Evolutionary conservation across 2,888 invertebrate genomes (phyloP).

Genomic region (Drosophila nr. medialis): DNA sequence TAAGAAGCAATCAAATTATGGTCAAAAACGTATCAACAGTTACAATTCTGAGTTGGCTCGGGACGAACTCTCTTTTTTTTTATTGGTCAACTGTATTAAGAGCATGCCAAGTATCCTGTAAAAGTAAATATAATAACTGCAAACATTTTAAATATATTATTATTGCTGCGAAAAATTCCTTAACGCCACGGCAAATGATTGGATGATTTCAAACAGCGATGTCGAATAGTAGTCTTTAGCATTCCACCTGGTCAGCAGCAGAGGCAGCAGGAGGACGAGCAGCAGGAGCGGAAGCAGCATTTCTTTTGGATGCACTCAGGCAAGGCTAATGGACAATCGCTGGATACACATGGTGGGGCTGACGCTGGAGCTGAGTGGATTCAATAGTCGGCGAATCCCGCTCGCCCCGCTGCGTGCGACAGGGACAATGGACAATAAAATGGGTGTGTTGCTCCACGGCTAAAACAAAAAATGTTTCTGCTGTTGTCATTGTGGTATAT

Average conservation of each 20-base stretch:
- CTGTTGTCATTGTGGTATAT: constrained; percentile 39
- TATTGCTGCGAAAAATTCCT: background rate
- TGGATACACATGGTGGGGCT: constrained; percentile 5
- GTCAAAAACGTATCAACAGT: background rate
- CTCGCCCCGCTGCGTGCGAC: constrained; percentile 17
- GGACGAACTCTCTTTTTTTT: background rate
- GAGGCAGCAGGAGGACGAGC: background rate
- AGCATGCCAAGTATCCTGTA: background rate
- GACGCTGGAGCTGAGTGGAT: constrained; percentile 17
- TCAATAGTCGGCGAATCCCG: background rate
- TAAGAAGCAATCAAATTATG: background rate
- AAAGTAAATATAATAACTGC: background rate
- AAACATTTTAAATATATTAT: background rate
- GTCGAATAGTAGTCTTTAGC: constrained; percentile 6
- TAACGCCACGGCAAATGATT: background rate
- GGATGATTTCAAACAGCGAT: background rate
- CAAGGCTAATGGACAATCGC: constrained; percentile 30
- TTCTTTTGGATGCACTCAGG: constrained; percentile 6
- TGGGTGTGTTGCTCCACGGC: constrained; percentile 74
- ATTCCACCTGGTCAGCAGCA: constrained; percentile 2
- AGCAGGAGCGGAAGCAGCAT: background rate
- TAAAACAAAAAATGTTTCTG: constrained; percentile 73
- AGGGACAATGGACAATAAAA: constrained; percentile 70
- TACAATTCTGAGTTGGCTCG: background rate
- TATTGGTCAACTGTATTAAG: background rate